These are phyloP conservation scores for Notothenia rossii DNA, from an alignment of 2,113 vertebrate species.

Conservation along the genomic window DNA sequence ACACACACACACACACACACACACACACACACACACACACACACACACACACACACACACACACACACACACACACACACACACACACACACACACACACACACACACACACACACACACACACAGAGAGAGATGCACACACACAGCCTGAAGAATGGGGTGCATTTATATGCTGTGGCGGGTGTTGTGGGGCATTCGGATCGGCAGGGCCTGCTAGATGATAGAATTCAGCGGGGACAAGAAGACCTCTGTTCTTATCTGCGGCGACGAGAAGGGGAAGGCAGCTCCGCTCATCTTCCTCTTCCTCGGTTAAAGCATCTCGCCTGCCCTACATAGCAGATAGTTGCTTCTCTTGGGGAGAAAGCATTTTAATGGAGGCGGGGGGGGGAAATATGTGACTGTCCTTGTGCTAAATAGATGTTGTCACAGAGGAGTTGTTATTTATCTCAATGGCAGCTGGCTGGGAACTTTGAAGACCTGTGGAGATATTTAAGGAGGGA, in stretches of 20 bases:
- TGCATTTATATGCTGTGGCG: constrained; percentile 85
- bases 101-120: constrained; percentile 18
- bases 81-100: constrained; percentile 50
- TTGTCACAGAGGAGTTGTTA: constrained; percentile 60
- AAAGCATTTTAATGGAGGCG: constrained; percentile 54
- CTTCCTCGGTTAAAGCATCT: constrained; percentile 45
- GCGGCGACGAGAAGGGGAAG: constrained; percentile 54
- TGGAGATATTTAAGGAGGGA: constrained; percentile 46
- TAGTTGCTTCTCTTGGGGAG: constrained; percentile 58
- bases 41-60: constrained; percentile 41
- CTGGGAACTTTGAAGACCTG: constrained; percentile 49
- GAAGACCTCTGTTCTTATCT: constrained; percentile 85
- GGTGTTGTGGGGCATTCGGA: constrained; percentile 77
- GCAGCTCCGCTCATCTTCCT: constrained; percentile 45
- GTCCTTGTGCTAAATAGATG: constrained; percentile 69
- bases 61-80: constrained; percentile 51
- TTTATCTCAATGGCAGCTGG: constrained; percentile 35
- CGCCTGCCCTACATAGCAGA: constrained; percentile 69
- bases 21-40: constrained; percentile 38
- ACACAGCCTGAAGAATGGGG: constrained; percentile 75
- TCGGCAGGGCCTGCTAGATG: constrained; percentile 76
- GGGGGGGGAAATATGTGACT: constrained; percentile 24
- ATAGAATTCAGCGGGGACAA: constrained; percentile 85
- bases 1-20: constrained; percentile 40
- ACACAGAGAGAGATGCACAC: constrained; percentile 50